A percentile compares a stretch with the other conserved stretches of the same genome.
Evolutionary conservation across 2,113 vertebrate genomes (phyloP).

Genomic region (Centropus unirufus): DNA sequence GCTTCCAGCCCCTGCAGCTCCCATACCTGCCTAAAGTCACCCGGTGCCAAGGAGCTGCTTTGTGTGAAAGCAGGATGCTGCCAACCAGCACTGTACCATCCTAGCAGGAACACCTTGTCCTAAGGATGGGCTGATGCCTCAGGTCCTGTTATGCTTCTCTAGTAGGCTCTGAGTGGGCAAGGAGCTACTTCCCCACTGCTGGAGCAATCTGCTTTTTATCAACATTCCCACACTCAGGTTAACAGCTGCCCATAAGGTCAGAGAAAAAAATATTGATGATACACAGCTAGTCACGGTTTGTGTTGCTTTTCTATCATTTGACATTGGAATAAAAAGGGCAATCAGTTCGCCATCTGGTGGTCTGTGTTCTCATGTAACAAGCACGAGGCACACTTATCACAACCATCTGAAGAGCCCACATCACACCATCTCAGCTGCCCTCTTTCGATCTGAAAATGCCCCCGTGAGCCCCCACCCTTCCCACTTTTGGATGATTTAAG

Average conservation of each 20-base stretch:
- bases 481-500: not conserved
- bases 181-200: not conserved
- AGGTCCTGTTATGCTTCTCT: not conserved
- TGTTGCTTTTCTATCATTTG: not conserved
- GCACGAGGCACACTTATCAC: not conserved
- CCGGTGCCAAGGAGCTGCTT: not conserved
- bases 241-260: not conserved
- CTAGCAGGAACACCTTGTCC: not conserved
- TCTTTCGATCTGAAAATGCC: not conserved
- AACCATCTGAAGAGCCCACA: not conserved
- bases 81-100: rapidly evolving
- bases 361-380: not conserved
- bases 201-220: not conserved
- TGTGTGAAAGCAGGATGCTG: not conserved
- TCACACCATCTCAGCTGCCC: not conserved
- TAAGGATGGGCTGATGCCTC: not conserved
- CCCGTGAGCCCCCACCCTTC: not conserved
- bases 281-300: not conserved
- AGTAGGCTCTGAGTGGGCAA: not conserved
- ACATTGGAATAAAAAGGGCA: not conserved
- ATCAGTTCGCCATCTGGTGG: not conserved
- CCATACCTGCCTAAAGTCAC: not conserved
- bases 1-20: not conserved
- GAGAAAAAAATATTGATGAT: not conserved
- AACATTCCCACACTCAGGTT: not conserved